Evolutionary conservation across 2,888 invertebrate genomes (phyloP).

Genomic region (Cephus nigrinus): DNA sequence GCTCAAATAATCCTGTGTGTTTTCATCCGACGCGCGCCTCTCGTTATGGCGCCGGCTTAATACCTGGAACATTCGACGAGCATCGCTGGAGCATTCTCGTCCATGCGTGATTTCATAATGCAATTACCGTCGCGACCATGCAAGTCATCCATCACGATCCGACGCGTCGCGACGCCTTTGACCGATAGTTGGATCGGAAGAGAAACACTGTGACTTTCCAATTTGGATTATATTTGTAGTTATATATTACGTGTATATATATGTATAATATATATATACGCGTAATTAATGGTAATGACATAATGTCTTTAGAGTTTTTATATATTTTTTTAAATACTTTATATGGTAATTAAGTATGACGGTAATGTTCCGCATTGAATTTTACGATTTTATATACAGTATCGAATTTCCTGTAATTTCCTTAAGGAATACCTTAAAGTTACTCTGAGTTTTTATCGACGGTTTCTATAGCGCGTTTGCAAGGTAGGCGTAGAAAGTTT

Average conservation of each 20-base stretch:
- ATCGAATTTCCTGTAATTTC: background rate
- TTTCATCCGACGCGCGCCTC: background rate
- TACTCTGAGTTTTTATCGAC: background rate
- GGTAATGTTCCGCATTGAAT: background rate
- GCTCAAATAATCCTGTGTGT: background rate
- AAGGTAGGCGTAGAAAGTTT: background rate
- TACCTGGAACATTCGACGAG: background rate
- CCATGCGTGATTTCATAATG: constrained; percentile 10
- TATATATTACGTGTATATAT: background rate
- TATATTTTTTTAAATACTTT: background rate
- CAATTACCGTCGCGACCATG: constrained; percentile 3
- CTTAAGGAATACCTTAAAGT: background rate
- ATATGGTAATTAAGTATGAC: background rate
- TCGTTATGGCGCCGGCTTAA: constrained; percentile 1
- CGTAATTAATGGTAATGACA: background rate
- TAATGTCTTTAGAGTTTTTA: background rate
- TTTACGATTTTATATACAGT: background rate
- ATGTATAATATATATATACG: too few relatives aligned
- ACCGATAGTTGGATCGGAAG: background rate
- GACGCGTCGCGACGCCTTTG: background rate
- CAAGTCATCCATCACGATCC: constrained; percentile 1
- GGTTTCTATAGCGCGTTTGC: background rate
- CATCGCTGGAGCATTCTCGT: background rate
- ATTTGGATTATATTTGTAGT: background rate
- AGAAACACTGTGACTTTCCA: background rate